Evolutionary conservation across 2,888 invertebrate genomes (phyloP).

Genomic region (Chouioia cunea): DNA sequence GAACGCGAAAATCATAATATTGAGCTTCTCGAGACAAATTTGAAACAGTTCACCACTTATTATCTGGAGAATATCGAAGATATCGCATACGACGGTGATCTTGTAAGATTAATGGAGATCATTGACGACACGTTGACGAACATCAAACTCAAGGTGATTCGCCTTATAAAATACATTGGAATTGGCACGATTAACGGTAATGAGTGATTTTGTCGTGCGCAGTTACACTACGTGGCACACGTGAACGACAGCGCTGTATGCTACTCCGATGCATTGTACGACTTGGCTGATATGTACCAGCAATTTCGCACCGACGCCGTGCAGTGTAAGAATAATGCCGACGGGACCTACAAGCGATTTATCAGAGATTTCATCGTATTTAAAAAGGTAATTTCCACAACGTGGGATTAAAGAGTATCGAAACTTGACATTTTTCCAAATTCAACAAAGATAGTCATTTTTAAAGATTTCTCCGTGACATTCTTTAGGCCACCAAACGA

Average conservation of each 20-base stretch:
- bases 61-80: not conserved
- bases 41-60: not conserved
- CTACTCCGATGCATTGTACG: conserved; percentile 2
- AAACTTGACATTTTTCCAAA: too few relatives aligned
- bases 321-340: not conserved
- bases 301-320: not conserved
- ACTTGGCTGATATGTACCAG: conserved; percentile 1
- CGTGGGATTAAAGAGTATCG: too few relatives aligned
- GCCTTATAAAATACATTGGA: too few relatives aligned
- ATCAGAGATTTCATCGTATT: too few relatives aligned
- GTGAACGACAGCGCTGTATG: not conserved
- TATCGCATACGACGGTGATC: conserved; percentile 1
- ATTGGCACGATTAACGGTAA: too few relatives aligned
- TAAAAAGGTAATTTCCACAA: too few relatives aligned
- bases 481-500: conserved; percentile 1
- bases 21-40: not conserved
- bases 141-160: too few relatives aligned
- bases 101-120: not conserved
- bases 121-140: too few relatives aligned
- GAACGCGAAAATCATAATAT: conserved; percentile 1
- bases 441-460: too few relatives aligned
- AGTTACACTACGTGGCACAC: too few relatives aligned
- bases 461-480: too few relatives aligned
- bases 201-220: too few relatives aligned
- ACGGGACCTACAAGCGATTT: not conserved